phyloP scores from a whole-genome alignment of 2,888 invertebrate genomes.

The Troides helena region DNA sequence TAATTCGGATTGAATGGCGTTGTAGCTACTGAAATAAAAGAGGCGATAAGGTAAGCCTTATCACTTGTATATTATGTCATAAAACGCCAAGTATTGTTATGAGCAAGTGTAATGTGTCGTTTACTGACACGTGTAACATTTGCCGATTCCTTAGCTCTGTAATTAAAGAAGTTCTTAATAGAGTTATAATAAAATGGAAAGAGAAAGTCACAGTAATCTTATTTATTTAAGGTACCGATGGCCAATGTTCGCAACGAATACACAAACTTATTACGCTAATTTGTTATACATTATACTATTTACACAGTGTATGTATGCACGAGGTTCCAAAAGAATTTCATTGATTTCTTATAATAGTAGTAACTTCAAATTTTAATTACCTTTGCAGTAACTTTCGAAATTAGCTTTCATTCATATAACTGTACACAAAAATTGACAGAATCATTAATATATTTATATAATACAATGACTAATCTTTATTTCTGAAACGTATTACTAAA shows the following conservation, averaged over 20 bases:
- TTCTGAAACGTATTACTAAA: slow-evolving; percentile 11
- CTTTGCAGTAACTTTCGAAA: neutral
- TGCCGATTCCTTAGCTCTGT: too few species aligned
- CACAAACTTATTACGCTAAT: slow-evolving; percentile 12
- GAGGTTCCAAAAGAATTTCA: neutral
- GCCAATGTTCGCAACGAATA: slow-evolving; percentile 21
- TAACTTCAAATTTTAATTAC: neutral
- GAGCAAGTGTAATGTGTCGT: too few species aligned
- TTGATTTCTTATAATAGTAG: neutral
- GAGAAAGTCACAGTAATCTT: slow-evolving; percentile 3
- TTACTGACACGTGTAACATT: too few species aligned
- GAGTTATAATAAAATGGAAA: slow-evolving; percentile 10
- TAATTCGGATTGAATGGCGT: too few species aligned
- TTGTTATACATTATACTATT: slow-evolving; percentile 8
- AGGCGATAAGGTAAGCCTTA: too few species aligned
- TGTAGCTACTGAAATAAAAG: too few species aligned
- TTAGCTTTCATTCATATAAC: neutral
- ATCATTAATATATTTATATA: slow-evolving; percentile 19
- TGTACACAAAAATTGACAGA: slow-evolving; percentile 9
- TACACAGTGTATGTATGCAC: slow-evolving; percentile 9
- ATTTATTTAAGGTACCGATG: slow-evolving; percentile 29
- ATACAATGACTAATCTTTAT: slow-evolving; percentile 11
- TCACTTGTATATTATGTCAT: too few species aligned
- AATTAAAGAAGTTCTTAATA: too few species aligned
- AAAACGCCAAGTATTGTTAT: too few species aligned